Conservation (phyloP, 2,888 invertebrate species). For the Buathra laborator region DNA sequence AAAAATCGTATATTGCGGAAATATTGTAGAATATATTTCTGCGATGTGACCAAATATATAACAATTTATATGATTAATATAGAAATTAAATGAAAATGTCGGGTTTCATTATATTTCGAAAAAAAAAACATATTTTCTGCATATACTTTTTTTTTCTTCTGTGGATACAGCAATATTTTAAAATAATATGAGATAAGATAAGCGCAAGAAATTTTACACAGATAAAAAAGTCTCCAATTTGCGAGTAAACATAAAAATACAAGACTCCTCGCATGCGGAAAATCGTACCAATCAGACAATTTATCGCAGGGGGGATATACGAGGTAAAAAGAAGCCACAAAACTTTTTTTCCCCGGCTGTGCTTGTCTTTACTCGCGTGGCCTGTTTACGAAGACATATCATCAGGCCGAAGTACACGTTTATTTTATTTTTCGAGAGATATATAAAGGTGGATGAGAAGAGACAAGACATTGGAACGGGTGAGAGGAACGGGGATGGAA, state of each 20-base stretch:
- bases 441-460: neutral
- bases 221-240: constrained; percentile 7
- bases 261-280: neutral
- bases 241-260: constrained; percentile 12
- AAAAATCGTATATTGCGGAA: too few species aligned
- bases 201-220: neutral
- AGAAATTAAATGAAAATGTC: too few species aligned
- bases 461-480: neutral
- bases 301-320: constrained; percentile 1
- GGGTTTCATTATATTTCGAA: too few species aligned
- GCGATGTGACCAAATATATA: too few species aligned
- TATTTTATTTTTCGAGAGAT: constrained; percentile 51
- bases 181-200: neutral
- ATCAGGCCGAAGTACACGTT: constrained; percentile 44
- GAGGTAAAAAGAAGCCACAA: constrained; percentile 16
- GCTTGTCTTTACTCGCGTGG: constrained; percentile 27
- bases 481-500: constrained; percentile 57
- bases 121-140: too few species aligned
- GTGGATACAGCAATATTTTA: neutral
- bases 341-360: constrained; percentile 33
- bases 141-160: too few species aligned
- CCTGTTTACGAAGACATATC: constrained; percentile 60
- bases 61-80: too few species aligned
- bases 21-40: too few species aligned
- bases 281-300: constrained; percentile 44